These are phyloP conservation scores for Paralichthys olivaceus DNA, from an alignment of 2,113 vertebrate genomes.

Conservation along the genomic window DNA sequence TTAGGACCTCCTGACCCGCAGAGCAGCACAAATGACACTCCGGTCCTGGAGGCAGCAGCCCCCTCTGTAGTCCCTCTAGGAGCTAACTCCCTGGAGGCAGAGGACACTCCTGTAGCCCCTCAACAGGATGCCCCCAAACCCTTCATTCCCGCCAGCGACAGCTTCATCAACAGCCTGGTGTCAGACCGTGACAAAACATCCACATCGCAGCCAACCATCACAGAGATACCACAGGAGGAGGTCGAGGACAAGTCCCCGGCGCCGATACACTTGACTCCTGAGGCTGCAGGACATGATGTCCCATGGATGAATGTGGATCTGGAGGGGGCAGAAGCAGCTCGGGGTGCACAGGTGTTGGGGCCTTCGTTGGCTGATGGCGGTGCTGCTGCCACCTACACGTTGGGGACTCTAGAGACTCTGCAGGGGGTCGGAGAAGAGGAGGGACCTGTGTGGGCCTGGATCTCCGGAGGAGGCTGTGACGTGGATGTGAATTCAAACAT, in stretches of 20 bases:
- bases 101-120: slow-evolving; percentile 8
- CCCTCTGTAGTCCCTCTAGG: slow-evolving; percentile 63
- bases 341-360: slow-evolving; percentile 16
- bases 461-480: slow-evolving; percentile 90
- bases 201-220: slow-evolving; percentile 22
- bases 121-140: slow-evolving; percentile 58
- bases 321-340: slow-evolving; percentile 83
- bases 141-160: slow-evolving; percentile 80
- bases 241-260: slow-evolving; percentile 32
- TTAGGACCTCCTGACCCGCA: slow-evolving; percentile 44
- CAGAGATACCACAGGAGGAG: slow-evolving; percentile 55
- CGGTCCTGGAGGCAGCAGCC: slow-evolving; percentile 57
- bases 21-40: slow-evolving; percentile 41
- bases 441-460: slow-evolving; percentile 90
- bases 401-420: slow-evolving; percentile 83
- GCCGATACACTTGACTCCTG: slow-evolving; percentile 34
- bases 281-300: slow-evolving; percentile 58
- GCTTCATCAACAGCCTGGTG: slow-evolving; percentile 83
- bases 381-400: slow-evolving; percentile 79
- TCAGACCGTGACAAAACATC: slow-evolving; percentile 72
- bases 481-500: slow-evolving; percentile 83
- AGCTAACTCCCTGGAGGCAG: slow-evolving; percentile 9
- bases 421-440: slow-evolving; percentile 82
- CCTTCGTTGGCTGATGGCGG: slow-evolving; percentile 47
- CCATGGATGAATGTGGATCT: slow-evolving; percentile 95